Base-by-base conservation (phyloP, 2,113 vertebrate species). In the Edolisoma coerulescens region DNA sequence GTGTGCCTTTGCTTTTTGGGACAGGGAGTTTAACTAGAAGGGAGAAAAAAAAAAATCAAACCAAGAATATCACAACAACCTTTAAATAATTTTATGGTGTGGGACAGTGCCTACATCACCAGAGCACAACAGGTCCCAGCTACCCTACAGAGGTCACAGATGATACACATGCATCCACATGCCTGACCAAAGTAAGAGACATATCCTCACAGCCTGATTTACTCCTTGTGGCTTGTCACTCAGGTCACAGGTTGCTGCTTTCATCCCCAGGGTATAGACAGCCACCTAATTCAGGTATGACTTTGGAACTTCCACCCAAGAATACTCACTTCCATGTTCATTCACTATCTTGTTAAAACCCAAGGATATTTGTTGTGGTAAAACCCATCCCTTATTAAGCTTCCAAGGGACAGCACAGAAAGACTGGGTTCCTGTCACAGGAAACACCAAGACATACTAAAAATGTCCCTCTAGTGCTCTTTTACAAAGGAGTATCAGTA, bases 11-110 rank as follows among this genome's bases (percentile, higher is more conserved):
- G 6, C 39, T 60, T 52, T 93, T 88, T 0, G 27, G 32, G 84
- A 32, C 69, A 15, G 33, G 9, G 2, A 91, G 44, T 73, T 84
- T 96, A 90, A 85, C 98, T 98, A 68, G 63, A 92, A 96, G 21
- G 32, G 22, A 61, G 33, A 6, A 32, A 54, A 79, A 50, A 37
- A 45, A 53, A 20, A 8, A 8, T 19, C 26, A 28, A 16, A 16
- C 5, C 22, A 64, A 61, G 16, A 76, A 53, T 1, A 1, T 13
- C 52, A 89, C 6, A 80, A 65, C 19, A 83, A 35, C 30, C 15
- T 52, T 85, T 17, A 63, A 69, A 50, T 59, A 47, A 35, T 61
- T 65, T n/a, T 35, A 56, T 70, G 14, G 41, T 61, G 37, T 67
- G 14, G 47, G 59, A 52, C 44, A 59, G 24, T 15, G 35, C 39